Evolutionary conservation across 2,797 vertebrate species (phyloP).

Genomic region (Botia almorhae): DNA sequence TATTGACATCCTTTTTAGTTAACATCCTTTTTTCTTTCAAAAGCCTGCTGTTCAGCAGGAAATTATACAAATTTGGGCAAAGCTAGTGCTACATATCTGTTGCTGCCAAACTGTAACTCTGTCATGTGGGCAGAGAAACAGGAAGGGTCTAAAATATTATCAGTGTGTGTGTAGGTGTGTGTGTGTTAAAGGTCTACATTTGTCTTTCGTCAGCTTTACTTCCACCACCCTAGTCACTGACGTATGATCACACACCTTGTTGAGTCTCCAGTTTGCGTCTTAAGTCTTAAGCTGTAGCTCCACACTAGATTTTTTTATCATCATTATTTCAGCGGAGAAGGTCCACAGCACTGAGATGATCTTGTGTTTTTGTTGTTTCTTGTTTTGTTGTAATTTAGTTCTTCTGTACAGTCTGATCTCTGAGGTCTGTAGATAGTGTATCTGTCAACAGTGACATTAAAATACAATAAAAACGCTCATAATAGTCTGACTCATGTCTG

Average conservation of each 20-base stretch:
- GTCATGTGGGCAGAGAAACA: slow-evolving; percentile 37
- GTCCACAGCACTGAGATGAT: background rate
- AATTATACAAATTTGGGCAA: background rate
- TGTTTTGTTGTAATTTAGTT: slow-evolving; percentile 8
- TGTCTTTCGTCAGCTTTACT: slow-evolving; percentile 48
- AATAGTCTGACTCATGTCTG: slow-evolving; percentile 1
- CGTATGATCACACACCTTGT: slow-evolving; percentile 58
- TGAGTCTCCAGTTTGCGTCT: slow-evolving; percentile 59
- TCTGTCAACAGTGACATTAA: background rate
- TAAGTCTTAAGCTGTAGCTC: slow-evolving; percentile 35
- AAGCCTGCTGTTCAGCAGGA: background rate
- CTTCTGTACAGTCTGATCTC: background rate
- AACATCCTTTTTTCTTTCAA: background rate
- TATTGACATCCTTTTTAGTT: too few relatives aligned
- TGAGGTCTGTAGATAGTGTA: slow-evolving; percentile 8
- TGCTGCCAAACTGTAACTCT: background rate
- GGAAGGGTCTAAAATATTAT: slow-evolving; percentile 37
- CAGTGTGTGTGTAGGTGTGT: background rate
- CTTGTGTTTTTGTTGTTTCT: slow-evolving; percentile 19
- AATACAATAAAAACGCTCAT: slow-evolving; percentile 8
- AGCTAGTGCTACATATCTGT: background rate
- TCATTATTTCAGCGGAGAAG: slow-evolving; percentile 12
- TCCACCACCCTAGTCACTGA: slow-evolving; percentile 31
- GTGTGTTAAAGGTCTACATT: slow-evolving; percentile 24
- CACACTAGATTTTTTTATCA: too few relatives aligned